phyloP scores from a whole-genome alignment of 1,140 invertebrate species.

The Macrosteles quadrilineatus region DNA sequence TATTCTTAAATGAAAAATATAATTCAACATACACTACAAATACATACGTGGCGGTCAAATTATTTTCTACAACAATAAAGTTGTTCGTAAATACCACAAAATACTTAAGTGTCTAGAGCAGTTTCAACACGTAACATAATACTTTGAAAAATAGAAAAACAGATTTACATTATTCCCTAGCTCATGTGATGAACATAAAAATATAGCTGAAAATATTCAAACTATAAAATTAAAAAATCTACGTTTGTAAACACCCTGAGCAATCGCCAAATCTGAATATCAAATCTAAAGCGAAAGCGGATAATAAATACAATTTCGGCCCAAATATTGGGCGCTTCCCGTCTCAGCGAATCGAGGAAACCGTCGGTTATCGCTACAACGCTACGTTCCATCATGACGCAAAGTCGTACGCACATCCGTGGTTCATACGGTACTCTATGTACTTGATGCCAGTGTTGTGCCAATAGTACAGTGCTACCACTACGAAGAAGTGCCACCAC shows the following conservation, averaged over 20 bases:
- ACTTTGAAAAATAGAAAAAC: too few relatives aligned
- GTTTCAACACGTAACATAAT: too few relatives aligned
- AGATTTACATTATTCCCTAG: too few relatives aligned
- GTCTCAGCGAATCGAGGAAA: background rate
- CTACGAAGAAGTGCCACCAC: conserved; percentile 91
- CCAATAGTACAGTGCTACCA: conserved; percentile 91
- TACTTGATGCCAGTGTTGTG: conserved; percentile 90
- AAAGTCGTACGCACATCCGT: conserved; percentile 68
- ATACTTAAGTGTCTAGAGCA: too few relatives aligned
- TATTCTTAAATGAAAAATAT: too few relatives aligned
- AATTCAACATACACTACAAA: too few relatives aligned
- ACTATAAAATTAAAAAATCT: background rate
- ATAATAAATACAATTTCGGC: conserved; percentile 7
- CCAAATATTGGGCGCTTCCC: conserved; percentile 18
- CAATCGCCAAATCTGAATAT: conserved; percentile 22
- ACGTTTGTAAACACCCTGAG: conserved; percentile 6
- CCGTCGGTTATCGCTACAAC: background rate
- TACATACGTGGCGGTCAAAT: too few relatives aligned
- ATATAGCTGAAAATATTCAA: too few relatives aligned
- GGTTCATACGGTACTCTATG: conserved; percentile 80
- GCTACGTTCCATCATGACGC: background rate
- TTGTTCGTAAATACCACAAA: too few relatives aligned
- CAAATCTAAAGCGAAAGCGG: conserved; percentile 21
- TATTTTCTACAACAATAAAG: too few relatives aligned
- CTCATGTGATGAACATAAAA: too few relatives aligned